Percentiles rank a stretch among this genome's conserved stretches.
These are phyloP conservation scores for Taeniopygia guttata DNA, from an alignment of 2,797 vertebrate species.

Conservation along the genomic window DNA sequence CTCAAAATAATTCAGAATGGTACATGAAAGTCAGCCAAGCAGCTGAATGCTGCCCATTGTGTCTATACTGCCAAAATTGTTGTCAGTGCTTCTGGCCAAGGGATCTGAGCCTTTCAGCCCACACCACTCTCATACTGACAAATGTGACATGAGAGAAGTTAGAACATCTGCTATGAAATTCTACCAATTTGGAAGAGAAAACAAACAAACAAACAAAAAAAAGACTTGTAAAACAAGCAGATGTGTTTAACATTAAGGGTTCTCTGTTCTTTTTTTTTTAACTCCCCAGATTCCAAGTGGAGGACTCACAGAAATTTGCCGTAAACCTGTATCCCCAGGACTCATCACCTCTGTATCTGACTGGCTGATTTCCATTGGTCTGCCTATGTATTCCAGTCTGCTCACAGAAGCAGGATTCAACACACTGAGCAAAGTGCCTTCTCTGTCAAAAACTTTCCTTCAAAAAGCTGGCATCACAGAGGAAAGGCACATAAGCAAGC, in stretches of 20 bases:
- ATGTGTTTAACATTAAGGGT: not conserved
- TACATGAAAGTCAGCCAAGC: not conserved
- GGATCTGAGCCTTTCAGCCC: not conserved
- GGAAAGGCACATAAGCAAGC: constrained; percentile 86
- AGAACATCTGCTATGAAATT: not conserved
- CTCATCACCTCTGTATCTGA: constrained; percentile 84
- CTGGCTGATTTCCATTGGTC: constrained; percentile 92
- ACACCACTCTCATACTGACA: not conserved
- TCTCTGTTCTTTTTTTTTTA: not conserved
- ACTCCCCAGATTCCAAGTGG: constrained; percentile 89
- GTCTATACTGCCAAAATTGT: not conserved
- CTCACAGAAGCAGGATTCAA: constrained; percentile 84
- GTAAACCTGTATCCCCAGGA: constrained; percentile 84
- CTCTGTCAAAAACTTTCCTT: constrained; percentile 84
- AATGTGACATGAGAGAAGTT: not conserved
- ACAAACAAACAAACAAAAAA: not conserved
- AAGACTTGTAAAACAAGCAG: not conserved
- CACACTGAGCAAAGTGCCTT: constrained; percentile 84
- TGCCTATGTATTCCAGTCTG: constrained; percentile 87
- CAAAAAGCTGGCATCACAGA: constrained; percentile 89
- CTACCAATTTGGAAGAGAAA: not conserved
- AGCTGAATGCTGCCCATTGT: not conserved
- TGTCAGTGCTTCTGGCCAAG: not conserved
- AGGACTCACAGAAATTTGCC: constrained; percentile 91
- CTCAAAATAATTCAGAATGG: not conserved